Base-by-base conservation (phyloP, 2,797 vertebrate species). In the Catostomus latipinnis region DNA sequence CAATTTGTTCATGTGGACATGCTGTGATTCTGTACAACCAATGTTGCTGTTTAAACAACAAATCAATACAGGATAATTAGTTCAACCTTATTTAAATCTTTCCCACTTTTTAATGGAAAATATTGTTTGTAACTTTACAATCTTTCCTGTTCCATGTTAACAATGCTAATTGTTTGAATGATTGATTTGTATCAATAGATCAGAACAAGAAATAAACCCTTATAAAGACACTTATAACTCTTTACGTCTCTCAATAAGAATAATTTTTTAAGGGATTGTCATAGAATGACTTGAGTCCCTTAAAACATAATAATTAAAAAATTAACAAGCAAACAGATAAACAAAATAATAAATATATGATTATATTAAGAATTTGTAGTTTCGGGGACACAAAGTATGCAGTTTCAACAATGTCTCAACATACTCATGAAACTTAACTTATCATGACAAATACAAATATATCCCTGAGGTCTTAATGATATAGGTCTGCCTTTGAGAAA, bases 1-100 rank as follows among this genome's bases (percentile, higher is more conserved):
- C 69, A 61, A 77, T 69, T 66, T 76, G 73, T 62, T 66, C 77
- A 69, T 52, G 10, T 54, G 22, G 71, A 67, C 60, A 67, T 53
- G 58, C 50, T 62, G 57, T n/a, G 50, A 53, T 18, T 71, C 52
- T 76, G 57, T 61, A 56, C 60, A 83, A 83, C 84, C 71, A 75
- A 34, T n/a, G 56, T 48, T 49, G 60, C 66, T 81, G 60, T 87
- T 84, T 85, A 69, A 83, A 85, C 67, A 86, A 46, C 52, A 4
- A 74, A 83, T 80, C 77, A 70, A 75, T 86, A 68, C 11, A 18
- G 67, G 52, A 5, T 61, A 52, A 78, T 65, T 58, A 56, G 46
- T 46, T 74, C 43, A 75, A 46, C 63, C 16, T 11, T 62, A 11
- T 12, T 54, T 13, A 63, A 63, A 34, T 34, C 22, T 43, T 8